Percentiles rank a stretch among this genome's conserved stretches.
Conservation (phyloP, 2,888 invertebrate species). For the Physocephala rufipes region DNA sequence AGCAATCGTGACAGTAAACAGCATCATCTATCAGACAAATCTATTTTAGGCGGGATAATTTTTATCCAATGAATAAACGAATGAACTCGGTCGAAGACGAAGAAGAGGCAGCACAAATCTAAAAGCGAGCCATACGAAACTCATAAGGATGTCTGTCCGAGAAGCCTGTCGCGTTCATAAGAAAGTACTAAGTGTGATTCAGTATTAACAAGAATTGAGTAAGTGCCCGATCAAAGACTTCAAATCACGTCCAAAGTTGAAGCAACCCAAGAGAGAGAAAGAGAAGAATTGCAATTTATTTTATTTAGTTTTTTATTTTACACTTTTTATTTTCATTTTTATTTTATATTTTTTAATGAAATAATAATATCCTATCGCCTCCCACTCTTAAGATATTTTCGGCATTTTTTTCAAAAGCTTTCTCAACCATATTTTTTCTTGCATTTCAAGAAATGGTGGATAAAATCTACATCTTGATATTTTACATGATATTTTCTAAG, state of each 20-base stretch:
- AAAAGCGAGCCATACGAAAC: no score
- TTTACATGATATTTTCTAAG: not conserved
- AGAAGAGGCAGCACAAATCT: not conserved
- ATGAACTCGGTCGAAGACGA: not conserved
- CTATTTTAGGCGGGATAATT: not conserved
- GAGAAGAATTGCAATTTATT: not conserved
- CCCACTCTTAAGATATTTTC: not conserved
- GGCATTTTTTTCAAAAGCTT: not conserved
- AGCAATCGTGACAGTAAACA: not conserved
- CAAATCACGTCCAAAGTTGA: no score
- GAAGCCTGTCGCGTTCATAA: no score
- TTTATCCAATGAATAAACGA: not conserved
- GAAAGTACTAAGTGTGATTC: no score
- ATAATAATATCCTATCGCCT: no score
- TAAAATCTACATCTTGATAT: not conserved
- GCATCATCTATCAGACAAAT: not conserved
- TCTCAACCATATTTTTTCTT: no score
- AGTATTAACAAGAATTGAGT: no score
- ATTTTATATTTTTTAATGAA: no score
- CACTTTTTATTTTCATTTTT: no score
- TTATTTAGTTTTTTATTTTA: constrained; percentile 1
- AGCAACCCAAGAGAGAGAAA: not conserved
- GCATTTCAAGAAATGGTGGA: not conserved
- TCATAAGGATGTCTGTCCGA: no score
- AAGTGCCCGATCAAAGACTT: no score